Conservation (phyloP, 2,888 invertebrate genomes). For the Pterobdella sp. region DNA sequence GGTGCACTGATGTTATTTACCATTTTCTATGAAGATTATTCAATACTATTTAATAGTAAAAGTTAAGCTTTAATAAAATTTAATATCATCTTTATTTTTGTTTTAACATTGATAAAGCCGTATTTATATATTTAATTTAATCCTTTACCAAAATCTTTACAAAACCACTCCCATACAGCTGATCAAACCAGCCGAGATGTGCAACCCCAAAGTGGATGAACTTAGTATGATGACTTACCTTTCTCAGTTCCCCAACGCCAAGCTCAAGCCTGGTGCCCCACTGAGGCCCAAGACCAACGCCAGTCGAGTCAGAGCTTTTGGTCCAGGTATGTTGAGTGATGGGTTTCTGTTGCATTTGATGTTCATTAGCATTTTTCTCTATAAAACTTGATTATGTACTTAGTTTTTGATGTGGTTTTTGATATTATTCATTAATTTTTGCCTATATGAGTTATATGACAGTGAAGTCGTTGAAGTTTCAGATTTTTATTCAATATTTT, state of each 20-base stretch:
- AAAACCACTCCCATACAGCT: no score
- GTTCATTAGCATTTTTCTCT: background rate
- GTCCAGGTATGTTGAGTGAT: conserved; percentile 59
- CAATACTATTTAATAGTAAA: no score
- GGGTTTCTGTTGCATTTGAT: conserved; percentile 50
- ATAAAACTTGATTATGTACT: background rate
- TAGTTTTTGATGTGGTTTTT: background rate
- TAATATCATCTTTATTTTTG: no score
- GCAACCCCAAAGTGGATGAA: conserved; percentile 82
- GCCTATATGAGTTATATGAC: no score
- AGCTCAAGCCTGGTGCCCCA: conserved; percentile 72
- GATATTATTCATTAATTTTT: background rate
- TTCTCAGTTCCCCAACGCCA: conserved; percentile 81
- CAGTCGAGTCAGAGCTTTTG: conserved; percentile 66
- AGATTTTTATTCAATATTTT: no score
- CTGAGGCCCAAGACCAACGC: conserved; percentile 68
- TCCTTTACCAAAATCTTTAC: no score
- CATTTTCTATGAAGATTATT: no score
- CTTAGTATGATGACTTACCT: conserved; percentile 89
- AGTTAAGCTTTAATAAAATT: no score
- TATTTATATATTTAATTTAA: no score
- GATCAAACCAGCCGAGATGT: conserved; percentile 80
- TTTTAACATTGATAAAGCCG: no score
- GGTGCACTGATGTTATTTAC: conserved; percentile 29
- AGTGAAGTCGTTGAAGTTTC: no score